Evolutionary conservation across 2,888 invertebrate species (phyloP), one percentile per base, ranked within the genome.

Genomic region (Sinodicranocentrus sp.): DNA sequence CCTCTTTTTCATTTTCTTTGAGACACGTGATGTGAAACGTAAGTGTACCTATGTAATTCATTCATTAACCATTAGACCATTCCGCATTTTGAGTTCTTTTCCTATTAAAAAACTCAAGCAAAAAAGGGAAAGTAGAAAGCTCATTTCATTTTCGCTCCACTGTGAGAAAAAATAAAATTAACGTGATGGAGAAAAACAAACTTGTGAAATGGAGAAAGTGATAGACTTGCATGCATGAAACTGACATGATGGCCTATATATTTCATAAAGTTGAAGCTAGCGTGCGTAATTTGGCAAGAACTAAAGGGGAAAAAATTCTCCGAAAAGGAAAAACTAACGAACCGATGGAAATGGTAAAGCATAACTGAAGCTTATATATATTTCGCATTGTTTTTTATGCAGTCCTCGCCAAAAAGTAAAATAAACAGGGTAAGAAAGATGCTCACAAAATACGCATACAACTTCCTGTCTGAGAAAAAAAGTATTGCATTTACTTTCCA

Each of bases 221-320:
- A 75, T 75, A 44, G 44, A 52, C 52, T 70, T 67, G 75, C 82
- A 75, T 82, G 75, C 70, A 82, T 70, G 75, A 82, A 82, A 70
- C 82, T 82, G 75, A 75, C 82, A 82, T 75, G 82, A 82, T 75
- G 82, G 82, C 75, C 82, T 82, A 82, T 73, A 82, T 82, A 67
- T 82, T 82, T 82, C 44, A 82, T 82, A 33, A 80, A 73, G 73
- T 79, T 70, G 72, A 72, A 61, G 61, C 44, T 73, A 59, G 73
- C 80, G 80, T 82, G 80, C 59, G 63, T 73, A 82, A 68, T 73
- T 82, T 17, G 8, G 44, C 0, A 59, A 39, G 17, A 48, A 8
- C 5, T 48, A 48, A 48, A 48, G 15, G 48, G 3, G 10, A 33
- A 33, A 33, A 33, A 3, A 33, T 33, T 33, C 33, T 33, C 10